A percentile compares a stretch with the other conserved stretches of the same genome.
Evolutionary conservation across 2,797 vertebrate genomes (phyloP).

Genomic region (Gadopsis bispinosus): DNA sequence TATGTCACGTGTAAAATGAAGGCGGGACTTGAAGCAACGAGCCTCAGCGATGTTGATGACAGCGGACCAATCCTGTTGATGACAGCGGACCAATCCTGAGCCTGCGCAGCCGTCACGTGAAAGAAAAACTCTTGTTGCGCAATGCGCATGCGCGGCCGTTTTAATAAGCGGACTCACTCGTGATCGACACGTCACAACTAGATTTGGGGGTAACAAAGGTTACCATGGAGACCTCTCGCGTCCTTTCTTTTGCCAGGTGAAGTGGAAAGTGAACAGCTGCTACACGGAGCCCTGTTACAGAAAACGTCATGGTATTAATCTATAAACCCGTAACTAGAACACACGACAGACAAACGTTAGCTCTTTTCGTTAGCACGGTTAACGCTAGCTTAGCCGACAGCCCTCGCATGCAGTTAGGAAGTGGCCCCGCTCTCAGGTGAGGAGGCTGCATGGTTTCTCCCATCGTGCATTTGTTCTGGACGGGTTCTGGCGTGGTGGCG

Average conservation of each 20-base stretch:
- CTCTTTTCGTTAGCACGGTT: constrained; percentile 16
- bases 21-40: no score
- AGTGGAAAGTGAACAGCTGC: constrained; percentile 38
- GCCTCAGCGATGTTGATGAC: no score
- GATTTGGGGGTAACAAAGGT: constrained; percentile 81
- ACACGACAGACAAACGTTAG: not conserved
- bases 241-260: constrained; percentile 75
- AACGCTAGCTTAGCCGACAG: not conserved
- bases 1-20: no score
- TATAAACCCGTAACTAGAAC: constrained; percentile 4
- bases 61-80: no score
- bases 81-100: no score
- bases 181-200: no score
- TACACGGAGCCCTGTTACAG: not conserved
- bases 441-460: rapidly evolving
- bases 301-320: not conserved
- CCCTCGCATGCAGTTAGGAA: not conserved
- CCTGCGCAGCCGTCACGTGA: no score
- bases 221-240: constrained; percentile 80
- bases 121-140: no score
- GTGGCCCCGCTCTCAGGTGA: not conserved
- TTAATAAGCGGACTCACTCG: no score
- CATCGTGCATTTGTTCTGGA: not conserved
- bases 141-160: no score
- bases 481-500: not conserved